Evolutionary conservation across 35 echinoderm and acorn worm species (phyloP).

Genomic region (Eucidaris tribuloides): DNA sequence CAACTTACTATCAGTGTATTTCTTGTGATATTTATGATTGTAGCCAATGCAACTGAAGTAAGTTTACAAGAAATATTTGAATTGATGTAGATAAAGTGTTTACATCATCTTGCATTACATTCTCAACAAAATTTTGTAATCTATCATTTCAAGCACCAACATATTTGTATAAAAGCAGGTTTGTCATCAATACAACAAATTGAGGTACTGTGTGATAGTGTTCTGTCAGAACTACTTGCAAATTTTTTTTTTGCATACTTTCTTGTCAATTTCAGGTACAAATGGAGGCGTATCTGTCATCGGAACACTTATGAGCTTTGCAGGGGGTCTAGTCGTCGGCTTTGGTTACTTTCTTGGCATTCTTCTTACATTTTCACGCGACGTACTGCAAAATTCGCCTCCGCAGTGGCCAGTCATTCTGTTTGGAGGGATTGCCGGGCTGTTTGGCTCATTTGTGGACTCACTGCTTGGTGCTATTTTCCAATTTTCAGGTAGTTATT

Average conservation of each 20-base stretch:
- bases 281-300: conserved; percentile 81
- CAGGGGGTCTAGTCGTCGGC: conserved; percentile 77
- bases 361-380: conserved; percentile 26
- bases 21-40: too few species aligned
- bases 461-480: conserved; percentile 87
- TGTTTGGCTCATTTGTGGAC: conserved; percentile 77
- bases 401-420: conserved; percentile 89
- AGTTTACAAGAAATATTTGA: too few species aligned
- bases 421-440: conserved; percentile 64
- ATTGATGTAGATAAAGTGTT: too few species aligned
- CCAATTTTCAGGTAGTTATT: conserved; percentile 88
- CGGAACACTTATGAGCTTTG: conserved; percentile 63
- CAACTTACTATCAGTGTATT: too few species aligned
- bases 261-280: conserved; percentile 58
- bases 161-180: too few species aligned
- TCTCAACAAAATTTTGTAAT: too few species aligned
- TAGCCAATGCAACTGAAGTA: too few species aligned
- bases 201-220: not conserved
- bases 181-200: too few species aligned
- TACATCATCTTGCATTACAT: too few species aligned
- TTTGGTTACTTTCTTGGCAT: conserved; percentile 65
- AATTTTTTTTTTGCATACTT: not conserved
- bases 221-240: not conserved
- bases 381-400: not conserved
- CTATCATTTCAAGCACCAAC: too few species aligned